phyloP scores from a whole-genome alignment of 2,113 vertebrate genomes.

The Tautogolabrus adspersus region DNA sequence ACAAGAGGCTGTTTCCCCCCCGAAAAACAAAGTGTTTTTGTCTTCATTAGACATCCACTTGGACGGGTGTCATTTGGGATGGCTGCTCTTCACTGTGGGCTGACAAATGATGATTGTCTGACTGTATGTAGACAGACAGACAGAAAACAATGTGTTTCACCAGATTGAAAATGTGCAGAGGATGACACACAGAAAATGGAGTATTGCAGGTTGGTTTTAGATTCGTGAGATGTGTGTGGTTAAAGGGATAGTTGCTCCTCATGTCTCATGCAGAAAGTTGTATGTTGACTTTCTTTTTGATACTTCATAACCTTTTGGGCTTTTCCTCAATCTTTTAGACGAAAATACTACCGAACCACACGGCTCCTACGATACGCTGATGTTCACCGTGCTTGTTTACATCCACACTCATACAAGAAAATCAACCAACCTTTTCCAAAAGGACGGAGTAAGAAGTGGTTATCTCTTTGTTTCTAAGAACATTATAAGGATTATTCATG shows the following conservation, averaged over 20 bases:
- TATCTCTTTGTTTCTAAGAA: neutral
- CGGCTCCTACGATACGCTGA: too few relatives aligned
- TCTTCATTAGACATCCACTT: conserved; percentile 69
- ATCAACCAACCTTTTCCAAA: neutral
- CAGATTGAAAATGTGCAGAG: conserved; percentile 20
- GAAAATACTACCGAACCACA: too few relatives aligned
- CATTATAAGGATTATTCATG: neutral
- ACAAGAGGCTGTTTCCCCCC: conserved; percentile 47
- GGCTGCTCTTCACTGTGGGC: conserved; percentile 46
- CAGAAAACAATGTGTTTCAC: conserved; percentile 31
- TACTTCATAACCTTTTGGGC: too few relatives aligned
- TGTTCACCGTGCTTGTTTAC: too few relatives aligned
- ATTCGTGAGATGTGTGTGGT: neutral
- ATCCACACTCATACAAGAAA: neutral
- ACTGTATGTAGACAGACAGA: conserved; percentile 19
- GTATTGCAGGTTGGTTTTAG: neutral
- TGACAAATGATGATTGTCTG: conserved; percentile 60
- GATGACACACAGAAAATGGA: conserved; percentile 24
- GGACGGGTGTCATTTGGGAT: conserved; percentile 52
- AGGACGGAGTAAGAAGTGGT: neutral
- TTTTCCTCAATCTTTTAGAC: too few relatives aligned
- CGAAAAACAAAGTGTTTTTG: conserved; percentile 53
- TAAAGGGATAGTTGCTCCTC: neutral
- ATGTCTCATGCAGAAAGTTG: neutral
- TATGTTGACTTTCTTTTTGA: neutral